These are phyloP conservation scores for Uropsilus gracilis DNA, from an alignment of 2,113 vertebrate species.

Conservation along the genomic window DNA sequence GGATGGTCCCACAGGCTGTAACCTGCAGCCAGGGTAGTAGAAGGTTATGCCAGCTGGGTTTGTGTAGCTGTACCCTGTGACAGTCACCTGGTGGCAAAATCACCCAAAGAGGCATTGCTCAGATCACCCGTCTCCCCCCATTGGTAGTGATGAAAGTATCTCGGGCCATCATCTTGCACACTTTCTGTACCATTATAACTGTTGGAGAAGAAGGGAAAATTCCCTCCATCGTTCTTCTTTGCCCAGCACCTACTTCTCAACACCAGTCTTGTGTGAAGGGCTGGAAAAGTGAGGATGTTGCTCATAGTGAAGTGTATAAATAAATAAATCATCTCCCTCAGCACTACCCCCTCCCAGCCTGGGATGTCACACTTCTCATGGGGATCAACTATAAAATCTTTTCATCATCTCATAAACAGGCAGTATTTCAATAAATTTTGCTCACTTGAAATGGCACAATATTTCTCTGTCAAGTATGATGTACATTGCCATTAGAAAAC, in stretches of 20 bases:
- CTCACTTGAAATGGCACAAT: not conserved
- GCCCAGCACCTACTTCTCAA: not conserved
- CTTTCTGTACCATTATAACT: not conserved
- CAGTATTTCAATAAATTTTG: no score
- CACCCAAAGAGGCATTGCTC: no score
- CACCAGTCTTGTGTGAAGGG: not conserved
- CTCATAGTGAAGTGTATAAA: not conserved
- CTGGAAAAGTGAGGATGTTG: not conserved
- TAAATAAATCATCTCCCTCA: not conserved
- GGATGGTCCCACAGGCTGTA: no score
- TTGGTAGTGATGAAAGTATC: no score
- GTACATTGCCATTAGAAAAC: not conserved
- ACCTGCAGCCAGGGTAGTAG: no score
- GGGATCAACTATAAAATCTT: not conserved
- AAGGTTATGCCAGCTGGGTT: no score
- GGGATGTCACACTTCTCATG: not conserved
- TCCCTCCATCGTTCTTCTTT: not conserved
- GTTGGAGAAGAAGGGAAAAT: not conserved
- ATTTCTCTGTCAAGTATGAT: not conserved
- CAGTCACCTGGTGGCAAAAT: no score
- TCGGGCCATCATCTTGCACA: not conserved
- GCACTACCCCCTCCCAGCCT: not conserved
- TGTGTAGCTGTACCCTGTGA: no score
- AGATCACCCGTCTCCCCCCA: no score
- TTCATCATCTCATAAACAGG: not conserved